A percentile compares a stretch with the other conserved stretches of the same genome.
Conservation (phyloP, 2,113 vertebrate genomes). For the Eulemur macaco region DNA sequence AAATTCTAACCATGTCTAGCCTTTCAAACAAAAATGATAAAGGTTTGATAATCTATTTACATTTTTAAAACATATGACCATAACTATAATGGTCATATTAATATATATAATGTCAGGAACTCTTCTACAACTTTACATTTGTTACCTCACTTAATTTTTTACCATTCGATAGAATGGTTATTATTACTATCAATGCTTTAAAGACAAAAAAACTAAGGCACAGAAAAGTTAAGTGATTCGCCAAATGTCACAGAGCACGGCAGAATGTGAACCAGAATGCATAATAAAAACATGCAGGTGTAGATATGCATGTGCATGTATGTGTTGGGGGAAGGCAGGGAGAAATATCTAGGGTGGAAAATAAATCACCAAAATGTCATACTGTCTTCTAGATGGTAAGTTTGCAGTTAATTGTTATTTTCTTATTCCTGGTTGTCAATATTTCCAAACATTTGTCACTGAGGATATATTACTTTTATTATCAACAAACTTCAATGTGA, state of each 20-base stretch:
- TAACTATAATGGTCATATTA: not conserved
- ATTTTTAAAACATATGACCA: not conserved
- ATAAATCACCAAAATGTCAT: not conserved
- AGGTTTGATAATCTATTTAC: not conserved
- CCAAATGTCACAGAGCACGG: not conserved
- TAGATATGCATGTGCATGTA: not conserved
- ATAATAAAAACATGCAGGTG: not conserved
- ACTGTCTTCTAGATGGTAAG: not conserved
- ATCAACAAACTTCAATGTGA: not conserved
- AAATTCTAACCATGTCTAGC: not conserved
- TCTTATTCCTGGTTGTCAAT: not conserved
- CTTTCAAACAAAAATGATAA: slow-evolving; percentile 34
- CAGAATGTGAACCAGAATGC: not conserved
- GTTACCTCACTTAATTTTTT: not conserved
- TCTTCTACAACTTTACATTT: not conserved
- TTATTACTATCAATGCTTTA: not conserved
- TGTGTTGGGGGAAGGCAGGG: not conserved
- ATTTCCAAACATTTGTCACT: slow-evolving; percentile 43
- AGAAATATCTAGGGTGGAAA: not conserved
- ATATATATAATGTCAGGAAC: not conserved
- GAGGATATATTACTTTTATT: not conserved
- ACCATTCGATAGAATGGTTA: not conserved
- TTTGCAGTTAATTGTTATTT: not conserved
- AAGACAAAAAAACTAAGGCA: not conserved
- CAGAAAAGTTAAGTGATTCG: not conserved